A percentile compares a stretch with the other conserved stretches of the same genome.
Evolutionary conservation across 2,888 invertebrate species (phyloP).

Genomic region (Andrena camellia): DNA sequence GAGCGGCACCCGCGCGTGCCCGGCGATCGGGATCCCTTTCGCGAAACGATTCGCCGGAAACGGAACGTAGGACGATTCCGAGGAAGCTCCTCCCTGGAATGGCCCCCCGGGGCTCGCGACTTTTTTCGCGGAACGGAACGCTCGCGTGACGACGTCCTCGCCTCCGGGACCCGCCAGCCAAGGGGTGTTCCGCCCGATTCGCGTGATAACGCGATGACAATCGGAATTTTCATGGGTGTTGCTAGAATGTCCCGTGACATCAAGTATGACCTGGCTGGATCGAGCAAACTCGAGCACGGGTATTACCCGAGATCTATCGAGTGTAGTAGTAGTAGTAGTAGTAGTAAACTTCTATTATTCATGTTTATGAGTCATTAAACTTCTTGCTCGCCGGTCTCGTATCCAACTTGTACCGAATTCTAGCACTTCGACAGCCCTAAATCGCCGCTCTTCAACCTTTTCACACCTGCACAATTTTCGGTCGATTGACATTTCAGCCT

Average conservation of each 20-base stretch:
- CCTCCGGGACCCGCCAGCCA: slow-evolving; percentile 18
- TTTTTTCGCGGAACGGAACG: slow-evolving; percentile 64
- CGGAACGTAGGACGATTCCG: slow-evolving; percentile 49
- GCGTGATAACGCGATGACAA: neutral
- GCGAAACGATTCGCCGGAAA: slow-evolving; percentile 62
- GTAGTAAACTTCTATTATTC: slow-evolving; percentile 14
- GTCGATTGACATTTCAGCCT: too few species aligned
- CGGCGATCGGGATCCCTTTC: slow-evolving; percentile 52
- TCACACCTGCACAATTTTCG: too few species aligned
- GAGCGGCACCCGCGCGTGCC: neutral
- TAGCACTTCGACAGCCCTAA: neutral
- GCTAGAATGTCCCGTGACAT: slow-evolving; percentile 5
- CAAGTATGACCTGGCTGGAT: neutral
- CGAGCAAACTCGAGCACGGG: slow-evolving; percentile 1
- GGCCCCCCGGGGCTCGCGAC: slow-evolving; percentile 23
- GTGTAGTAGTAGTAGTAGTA: too few species aligned
- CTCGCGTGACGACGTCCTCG: slow-evolving; percentile 60
- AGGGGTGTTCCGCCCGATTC: slow-evolving; percentile 16
- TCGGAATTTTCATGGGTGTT: neutral
- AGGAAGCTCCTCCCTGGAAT: slow-evolving; percentile 40
- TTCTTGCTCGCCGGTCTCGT: slow-evolving; percentile 18
- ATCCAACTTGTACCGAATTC: slow-evolving; percentile 8
- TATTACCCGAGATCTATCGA: slow-evolving; percentile 31
- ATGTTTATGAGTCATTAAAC: slow-evolving; percentile 18
- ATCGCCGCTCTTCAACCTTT: too few species aligned